Percentiles rank a stretch among this genome's conserved stretches.
These are phyloP conservation scores for Parasteatoda tepidariorum DNA, from an alignment of 1,140 invertebrate genomes.

Conservation along the genomic window DNA sequence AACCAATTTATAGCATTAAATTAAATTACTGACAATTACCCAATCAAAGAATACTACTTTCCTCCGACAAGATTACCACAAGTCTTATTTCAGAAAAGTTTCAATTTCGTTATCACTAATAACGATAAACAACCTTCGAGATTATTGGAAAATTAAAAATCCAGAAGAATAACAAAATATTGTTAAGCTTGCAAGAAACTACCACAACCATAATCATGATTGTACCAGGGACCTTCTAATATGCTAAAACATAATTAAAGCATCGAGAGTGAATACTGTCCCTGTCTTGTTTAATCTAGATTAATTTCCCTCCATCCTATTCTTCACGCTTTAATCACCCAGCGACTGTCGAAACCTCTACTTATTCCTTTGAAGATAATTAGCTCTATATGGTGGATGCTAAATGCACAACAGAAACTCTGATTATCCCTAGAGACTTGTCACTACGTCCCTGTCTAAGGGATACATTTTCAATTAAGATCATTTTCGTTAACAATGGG, in stretches of 20 bases:
- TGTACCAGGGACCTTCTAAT: conserved; percentile 30
- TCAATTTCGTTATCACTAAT: too few relatives aligned
- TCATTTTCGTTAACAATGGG: conserved; percentile 37
- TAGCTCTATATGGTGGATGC: conserved; percentile 45
- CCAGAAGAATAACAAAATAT: too few relatives aligned
- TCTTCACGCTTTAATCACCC: conserved; percentile 58
- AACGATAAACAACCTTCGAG: too few relatives aligned
- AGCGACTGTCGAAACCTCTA: conserved; percentile 56
- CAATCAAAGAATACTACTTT: too few relatives aligned
- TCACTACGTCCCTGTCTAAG: conserved; percentile 27
- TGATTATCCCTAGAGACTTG: conserved; percentile 56
- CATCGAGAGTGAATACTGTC: conserved; percentile 45
- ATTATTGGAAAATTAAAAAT: too few relatives aligned
- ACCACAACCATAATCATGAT: conserved; percentile 42
- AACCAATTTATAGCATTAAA: too few relatives aligned
- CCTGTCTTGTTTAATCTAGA: conserved; percentile 58
- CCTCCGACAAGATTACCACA: too few relatives aligned
- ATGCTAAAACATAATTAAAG: conserved; percentile 56
- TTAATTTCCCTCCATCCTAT: conserved; percentile 51
- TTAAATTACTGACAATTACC: too few relatives aligned
- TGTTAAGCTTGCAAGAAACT: too few relatives aligned
- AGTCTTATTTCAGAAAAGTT: too few relatives aligned
- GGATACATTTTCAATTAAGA: conserved; percentile 61
- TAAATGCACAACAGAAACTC: conserved; percentile 58
- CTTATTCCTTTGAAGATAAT: conserved; percentile 60